Evolutionary conservation across 2,797 vertebrate species (phyloP), one percentile per base, ranked within the genome.

Genomic region (Gymnocypris eckloni): DNA sequence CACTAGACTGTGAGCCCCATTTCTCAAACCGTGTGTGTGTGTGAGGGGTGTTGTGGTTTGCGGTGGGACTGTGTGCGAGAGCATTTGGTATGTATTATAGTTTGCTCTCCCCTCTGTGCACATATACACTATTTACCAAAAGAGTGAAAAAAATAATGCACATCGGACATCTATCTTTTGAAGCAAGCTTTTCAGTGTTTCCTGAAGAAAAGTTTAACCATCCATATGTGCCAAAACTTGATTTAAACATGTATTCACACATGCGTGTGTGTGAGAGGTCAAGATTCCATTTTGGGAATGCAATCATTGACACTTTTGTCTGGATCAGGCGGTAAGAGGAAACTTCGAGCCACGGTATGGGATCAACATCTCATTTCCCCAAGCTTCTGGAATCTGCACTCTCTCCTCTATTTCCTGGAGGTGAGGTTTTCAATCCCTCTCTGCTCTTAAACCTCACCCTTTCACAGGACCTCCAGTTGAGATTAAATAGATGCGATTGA

Each of bases 1-100:
- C 76, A 81, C 77, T 59, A 76, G 54, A 84, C 69, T 87, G 86
- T 85, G 84, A 88, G 83, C n/a, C 82, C 67, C 64, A 88, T 86
- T 87, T 86, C 72, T 66, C 79, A 84, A 48, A 77, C 80, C 3
- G 48, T 43, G 33, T 88, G 41, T 84, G 73, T 48, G 73, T 85
- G 69, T 70, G 69, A 80, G 64, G 80, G 69, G 86, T 75, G 52
- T 81, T 81, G 73, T 10, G 54, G 72, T 75, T 52, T 82, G 80
- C 79, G 48, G 83, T 82, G 73, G 56, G 56, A 81, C 83, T 82
- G 59, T 79, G 82, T 88, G 86, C 70, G n/a, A 70, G 71, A 83
- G 83, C 82, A 81, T 87, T 79, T 85, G 83, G 72, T 39, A 67
- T 86, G 48, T 77, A 83, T 82, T 75, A 85, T 59, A 86, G 67